Percentiles rank a stretch among this genome's conserved stretches.
These are phyloP conservation scores for Chrysodeixis includens DNA, from an alignment of 2,888 invertebrate species.

Conservation along the genomic window DNA sequence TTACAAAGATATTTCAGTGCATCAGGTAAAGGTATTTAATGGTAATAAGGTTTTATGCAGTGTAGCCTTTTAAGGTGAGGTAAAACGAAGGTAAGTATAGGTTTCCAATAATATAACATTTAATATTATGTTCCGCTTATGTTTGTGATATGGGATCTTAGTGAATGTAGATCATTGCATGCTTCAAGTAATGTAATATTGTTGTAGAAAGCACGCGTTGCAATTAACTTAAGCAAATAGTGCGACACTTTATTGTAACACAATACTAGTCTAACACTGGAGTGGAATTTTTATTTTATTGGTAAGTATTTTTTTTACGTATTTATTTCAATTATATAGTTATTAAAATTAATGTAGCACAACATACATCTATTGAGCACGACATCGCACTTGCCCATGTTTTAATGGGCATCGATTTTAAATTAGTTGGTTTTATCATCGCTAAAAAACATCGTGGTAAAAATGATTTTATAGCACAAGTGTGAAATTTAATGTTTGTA, in stretches of 20 bases:
- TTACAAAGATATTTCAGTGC: slow-evolving; percentile 82
- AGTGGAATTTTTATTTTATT: slow-evolving; percentile 69
- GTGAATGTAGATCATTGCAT: slow-evolving; percentile 77
- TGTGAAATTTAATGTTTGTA: slow-evolving; percentile 67
- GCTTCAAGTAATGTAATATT: slow-evolving; percentile 66
- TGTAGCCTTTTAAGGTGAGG: slow-evolving; percentile 87
- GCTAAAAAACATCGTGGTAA: slow-evolving; percentile 61
- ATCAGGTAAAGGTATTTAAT: slow-evolving; percentile 81
- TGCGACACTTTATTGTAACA: slow-evolving; percentile 69
- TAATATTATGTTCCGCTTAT: slow-evolving; percentile 72
- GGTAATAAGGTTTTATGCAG: slow-evolving; percentile 75
- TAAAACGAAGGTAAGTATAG: slow-evolving; percentile 81
- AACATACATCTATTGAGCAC: slow-evolving; percentile 67
- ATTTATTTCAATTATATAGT: slow-evolving; percentile 67
- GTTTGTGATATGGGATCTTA: slow-evolving; percentile 79
- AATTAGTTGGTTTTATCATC: slow-evolving; percentile 61
- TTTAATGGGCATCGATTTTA: slow-evolving; percentile 61
- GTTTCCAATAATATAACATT: slow-evolving; percentile 59
- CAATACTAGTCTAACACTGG: slow-evolving; percentile 70
- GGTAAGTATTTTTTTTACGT: slow-evolving; percentile 79
- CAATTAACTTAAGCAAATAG: slow-evolving; percentile 65
- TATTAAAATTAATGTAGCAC: slow-evolving; percentile 63
- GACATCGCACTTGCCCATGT: slow-evolving; percentile 70
- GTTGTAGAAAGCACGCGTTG: slow-evolving; percentile 60
- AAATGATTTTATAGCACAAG: slow-evolving; percentile 63